Percentiles rank a stretch among this genome's conserved stretches.
Evolutionary conservation across 2,888 invertebrate species (phyloP).

Genomic region (Phlogophora meticulosa): DNA sequence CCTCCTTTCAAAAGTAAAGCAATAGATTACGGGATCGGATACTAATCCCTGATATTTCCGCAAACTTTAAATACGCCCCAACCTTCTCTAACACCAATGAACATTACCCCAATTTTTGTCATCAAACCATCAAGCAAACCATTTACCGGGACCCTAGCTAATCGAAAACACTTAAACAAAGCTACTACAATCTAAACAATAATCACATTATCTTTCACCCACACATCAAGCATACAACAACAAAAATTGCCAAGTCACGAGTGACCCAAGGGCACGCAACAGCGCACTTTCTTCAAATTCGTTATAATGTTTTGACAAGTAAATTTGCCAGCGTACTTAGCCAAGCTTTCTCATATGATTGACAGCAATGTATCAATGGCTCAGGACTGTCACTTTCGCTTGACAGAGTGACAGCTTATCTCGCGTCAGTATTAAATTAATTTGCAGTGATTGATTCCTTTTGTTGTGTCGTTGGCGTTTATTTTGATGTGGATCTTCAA

Average conservation of each 20-base stretch:
- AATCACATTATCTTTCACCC: slow-evolving; percentile 26
- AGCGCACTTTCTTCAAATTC: slow-evolving; percentile 73
- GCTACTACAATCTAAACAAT: slow-evolving; percentile 44
- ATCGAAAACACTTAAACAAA: slow-evolving; percentile 35
- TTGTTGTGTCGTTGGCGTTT: slow-evolving; percentile 46
- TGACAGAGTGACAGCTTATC: slow-evolving; percentile 61
- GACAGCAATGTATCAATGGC: slow-evolving; percentile 66
- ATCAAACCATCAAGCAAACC: neutral
- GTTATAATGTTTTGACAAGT: slow-evolving; percentile 77
- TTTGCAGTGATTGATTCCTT: slow-evolving; percentile 61
- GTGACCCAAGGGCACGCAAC: slow-evolving; percentile 59
- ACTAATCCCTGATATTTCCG: neutral
- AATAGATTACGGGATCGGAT: no score
- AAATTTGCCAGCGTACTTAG: slow-evolving; percentile 72
- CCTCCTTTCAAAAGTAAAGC: no score
- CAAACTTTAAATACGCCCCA: neutral
- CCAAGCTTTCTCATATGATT: slow-evolving; percentile 72
- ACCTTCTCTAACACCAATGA: neutral
- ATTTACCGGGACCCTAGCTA: neutral
- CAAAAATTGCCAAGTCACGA: slow-evolving; percentile 65
- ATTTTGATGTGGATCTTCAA: slow-evolving; percentile 37
- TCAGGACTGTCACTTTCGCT: slow-evolving; percentile 71
- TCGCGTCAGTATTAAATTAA: slow-evolving; percentile 55
- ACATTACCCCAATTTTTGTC: no score
- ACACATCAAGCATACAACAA: slow-evolving; percentile 21